Base-by-base conservation (phyloP, 2,888 invertebrate species). In the Chymomyza procnemis region DNA sequence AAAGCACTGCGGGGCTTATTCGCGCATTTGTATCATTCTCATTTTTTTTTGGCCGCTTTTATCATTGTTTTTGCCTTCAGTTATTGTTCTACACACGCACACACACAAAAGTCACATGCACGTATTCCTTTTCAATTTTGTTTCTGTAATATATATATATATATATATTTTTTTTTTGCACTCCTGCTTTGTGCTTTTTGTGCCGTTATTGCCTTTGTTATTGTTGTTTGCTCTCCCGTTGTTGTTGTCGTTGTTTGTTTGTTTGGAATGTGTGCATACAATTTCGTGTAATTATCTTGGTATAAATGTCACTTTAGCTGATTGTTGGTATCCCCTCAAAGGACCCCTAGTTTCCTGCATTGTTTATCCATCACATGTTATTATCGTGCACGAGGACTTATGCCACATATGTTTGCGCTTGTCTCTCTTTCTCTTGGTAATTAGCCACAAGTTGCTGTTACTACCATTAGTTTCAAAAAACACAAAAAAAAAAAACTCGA, bases 291-390 rank as follows among this genome's bases (percentile, higher is more conserved):
- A 80, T 83, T 85, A 80, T 80, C 74, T 68, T 55, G 55, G 77
- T 64, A 72, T 78, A 74, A 82, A 78, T 78, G 78, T 79, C 75
- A 76, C 84, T 86, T 78, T 73, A 71, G 71, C 67, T 81, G 75
- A 83, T 83, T 84, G 81, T 71, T 73, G 61, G 68, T 54, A 69
- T 67, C 73, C 76, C 71, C 70, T 62, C 22, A 57, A 61, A 61
- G 50, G 54, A 52, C 62, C 48, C n/a, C 12, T 8, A n/a, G 14
- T n/a, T 22, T 58, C 52, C 60, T 46, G 34, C 60, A 54, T 57
- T 50, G 5, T 57, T 16, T 47, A 62, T 62, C 48, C 48, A 50
- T 47, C 26, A 56, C 67, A 59, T 63, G 26, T 26, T 26, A 26
- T 26, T 26, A 26, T 6, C 1, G 26, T 26, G 54, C 57, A 67